Evolutionary conservation across 1,140 invertebrate genomes (phyloP).

Genomic region (Thaumetopoea pityocampa): DNA sequence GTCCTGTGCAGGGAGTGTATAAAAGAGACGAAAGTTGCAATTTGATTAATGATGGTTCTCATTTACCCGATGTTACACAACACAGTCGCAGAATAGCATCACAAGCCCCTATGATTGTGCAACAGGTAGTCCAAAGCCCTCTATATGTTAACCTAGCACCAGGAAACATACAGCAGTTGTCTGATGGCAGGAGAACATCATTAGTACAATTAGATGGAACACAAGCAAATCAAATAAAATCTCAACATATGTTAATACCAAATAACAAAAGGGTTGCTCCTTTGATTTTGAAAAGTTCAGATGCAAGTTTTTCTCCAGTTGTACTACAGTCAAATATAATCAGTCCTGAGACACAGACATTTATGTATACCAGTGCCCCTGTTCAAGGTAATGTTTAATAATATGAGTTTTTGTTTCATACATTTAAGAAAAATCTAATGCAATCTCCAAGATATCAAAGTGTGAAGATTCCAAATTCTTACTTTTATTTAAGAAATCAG

Average conservation of each 20-base stretch:
- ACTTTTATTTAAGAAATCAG: no score
- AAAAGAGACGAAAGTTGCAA: slow-evolving; percentile 44
- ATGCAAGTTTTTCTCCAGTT: slow-evolving; percentile 64
- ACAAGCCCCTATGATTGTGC: slow-evolving; percentile 55
- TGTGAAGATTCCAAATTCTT: no score
- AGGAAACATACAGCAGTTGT: slow-evolving; percentile 46
- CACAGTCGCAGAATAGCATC: slow-evolving; percentile 32
- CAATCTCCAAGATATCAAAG: no score
- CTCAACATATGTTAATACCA: slow-evolving; percentile 70
- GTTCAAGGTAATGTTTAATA: slow-evolving; percentile 48
- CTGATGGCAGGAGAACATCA: slow-evolving; percentile 40
- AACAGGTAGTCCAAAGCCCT: slow-evolving; percentile 60
- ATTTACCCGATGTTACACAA: slow-evolving; percentile 42
- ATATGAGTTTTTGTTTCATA: slow-evolving; percentile 5
- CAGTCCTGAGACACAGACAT: slow-evolving; percentile 65
- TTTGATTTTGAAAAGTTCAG: slow-evolving; percentile 59
- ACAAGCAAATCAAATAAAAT: slow-evolving; percentile 39
- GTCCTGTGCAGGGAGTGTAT: slow-evolving; percentile 45
- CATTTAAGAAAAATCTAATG: no score
- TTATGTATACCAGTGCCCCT: slow-evolving; percentile 78
- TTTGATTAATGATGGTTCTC: slow-evolving; percentile 35
- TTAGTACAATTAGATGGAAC: slow-evolving; percentile 47
- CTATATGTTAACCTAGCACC: slow-evolving; percentile 58
- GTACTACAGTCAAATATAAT: slow-evolving; percentile 68
- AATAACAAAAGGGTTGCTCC: slow-evolving; percentile 64